Base-by-base conservation (phyloP, 64 coral and sea anemone species). In the Montipora sp. region DNA sequence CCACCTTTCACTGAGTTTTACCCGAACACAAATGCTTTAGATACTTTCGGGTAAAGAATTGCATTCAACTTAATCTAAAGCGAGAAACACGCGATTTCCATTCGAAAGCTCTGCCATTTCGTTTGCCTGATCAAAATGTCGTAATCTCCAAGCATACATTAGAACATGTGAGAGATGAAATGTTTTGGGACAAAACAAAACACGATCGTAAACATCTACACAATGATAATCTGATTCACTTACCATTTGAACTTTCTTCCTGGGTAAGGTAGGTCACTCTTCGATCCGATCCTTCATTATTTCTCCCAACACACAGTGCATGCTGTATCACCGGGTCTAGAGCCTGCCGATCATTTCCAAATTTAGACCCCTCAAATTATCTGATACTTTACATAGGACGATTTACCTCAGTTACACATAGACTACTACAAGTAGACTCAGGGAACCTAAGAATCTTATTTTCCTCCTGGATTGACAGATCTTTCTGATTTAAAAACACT, bases 281-380 rank as follows among this genome's bases (percentile, higher is more conserved):
- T 8, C 51, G 19, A 12, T 85, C 49, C 3, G 47, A 11, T 85
- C 65, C 82, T 9, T 66, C 82, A 85, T 85, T 50, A 50, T 73
- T 50, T 85, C 20, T 50, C 43, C 8, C 44, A 46, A 72, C 47
- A 19, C 47, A 9, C 45, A 16, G 71, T 69, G 46, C 65, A 71
- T 48, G 82, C 82, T 15, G 65, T 72, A 85, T 11, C 58, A 85
- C 43, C 18, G 68, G 18, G 48, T 72, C 70, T 71, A 18, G 65
- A 18, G 59, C 65, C 82, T 71, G 82, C 47, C 65, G 18, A 50
- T 71, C 13, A 72, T 7, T 68, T 49, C 82, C 65, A 49, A 85
- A 72, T 71, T 85, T 85, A 63, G 82, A 72, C 65, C 47, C n/a
- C 8, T 16, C 66, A 85, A 83, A 85, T 85, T 71, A 85, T 85